These are phyloP conservation scores for Ellobium chinense DNA, from an alignment of 2,888 invertebrate genomes.

Conservation along the genomic window DNA sequence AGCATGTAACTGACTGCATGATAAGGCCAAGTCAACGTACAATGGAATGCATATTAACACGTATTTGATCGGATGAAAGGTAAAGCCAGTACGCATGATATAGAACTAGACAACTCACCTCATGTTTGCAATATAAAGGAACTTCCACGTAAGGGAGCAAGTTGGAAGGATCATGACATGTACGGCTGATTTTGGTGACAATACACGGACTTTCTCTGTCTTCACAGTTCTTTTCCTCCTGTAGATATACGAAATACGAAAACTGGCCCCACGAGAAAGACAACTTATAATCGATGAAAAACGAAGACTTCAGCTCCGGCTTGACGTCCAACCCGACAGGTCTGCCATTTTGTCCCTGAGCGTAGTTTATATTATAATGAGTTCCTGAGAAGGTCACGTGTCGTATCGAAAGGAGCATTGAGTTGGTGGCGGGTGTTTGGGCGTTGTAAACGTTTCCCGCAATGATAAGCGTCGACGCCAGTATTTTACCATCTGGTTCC, in stretches of 20 bases:
- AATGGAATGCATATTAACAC: no score
- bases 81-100: no score
- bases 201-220: background rate
- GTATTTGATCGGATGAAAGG: no score
- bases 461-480: background rate
- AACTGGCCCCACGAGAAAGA: conserved; percentile 10
- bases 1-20: no score
- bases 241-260: conserved; percentile 20
- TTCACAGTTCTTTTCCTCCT: background rate
- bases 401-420: conserved; percentile 7
- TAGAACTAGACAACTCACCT: background rate
- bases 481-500: background rate
- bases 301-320: background rate
- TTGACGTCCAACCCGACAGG: background rate
- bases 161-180: background rate
- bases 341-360: background rate
- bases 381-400: background rate
- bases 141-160: conserved; percentile 29
- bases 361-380: background rate
- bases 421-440: background rate
- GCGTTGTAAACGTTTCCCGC: background rate
- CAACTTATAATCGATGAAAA: conserved; percentile 23
- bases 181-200: conserved; percentile 14
- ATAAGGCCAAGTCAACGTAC: no score
- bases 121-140: background rate